These are phyloP conservation scores for Meghimatium bilineatum DNA, from an alignment of 2,888 invertebrate species.

Conservation along the genomic window DNA sequence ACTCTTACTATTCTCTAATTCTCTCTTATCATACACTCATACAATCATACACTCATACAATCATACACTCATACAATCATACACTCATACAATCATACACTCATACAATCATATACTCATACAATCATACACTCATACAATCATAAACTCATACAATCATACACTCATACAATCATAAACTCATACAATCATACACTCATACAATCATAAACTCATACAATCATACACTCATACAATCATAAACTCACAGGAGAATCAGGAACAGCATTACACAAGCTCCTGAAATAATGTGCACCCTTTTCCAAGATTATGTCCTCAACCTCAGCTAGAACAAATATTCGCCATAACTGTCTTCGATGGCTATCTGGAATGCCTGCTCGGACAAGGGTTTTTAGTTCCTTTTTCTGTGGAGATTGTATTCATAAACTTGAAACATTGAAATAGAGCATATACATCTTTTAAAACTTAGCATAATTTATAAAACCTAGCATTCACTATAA, in stretches of 20 bases:
- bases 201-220: conserved; percentile 56
- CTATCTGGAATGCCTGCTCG: conserved; percentile 79
- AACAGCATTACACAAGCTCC: conserved; percentile 77
- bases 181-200: neutral
- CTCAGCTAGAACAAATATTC: conserved; percentile 76
- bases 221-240: neutral
- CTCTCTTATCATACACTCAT: too few species aligned
- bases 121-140: too few species aligned
- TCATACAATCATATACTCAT: too few species aligned
- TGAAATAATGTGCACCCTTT: conserved; percentile 78
- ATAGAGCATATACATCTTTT: too few species aligned
- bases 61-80: too few species aligned
- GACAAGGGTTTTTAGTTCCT: conserved; percentile 77
- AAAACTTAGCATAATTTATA: too few species aligned
- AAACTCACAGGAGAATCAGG: conserved; percentile 77
- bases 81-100: too few species aligned
- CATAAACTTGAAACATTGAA: neutral
- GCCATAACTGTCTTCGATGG: conserved; percentile 78
- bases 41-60: too few species aligned
- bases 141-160: too few species aligned
- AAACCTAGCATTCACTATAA: too few species aligned
- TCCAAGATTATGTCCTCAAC: conserved; percentile 76
- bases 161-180: too few species aligned
- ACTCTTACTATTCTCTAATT: too few species aligned
- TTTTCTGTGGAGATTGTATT: conserved; percentile 60